phyloP scores from a whole-genome alignment of 2,797 vertebrate species.

The Fistularia tabacaria region DNA sequence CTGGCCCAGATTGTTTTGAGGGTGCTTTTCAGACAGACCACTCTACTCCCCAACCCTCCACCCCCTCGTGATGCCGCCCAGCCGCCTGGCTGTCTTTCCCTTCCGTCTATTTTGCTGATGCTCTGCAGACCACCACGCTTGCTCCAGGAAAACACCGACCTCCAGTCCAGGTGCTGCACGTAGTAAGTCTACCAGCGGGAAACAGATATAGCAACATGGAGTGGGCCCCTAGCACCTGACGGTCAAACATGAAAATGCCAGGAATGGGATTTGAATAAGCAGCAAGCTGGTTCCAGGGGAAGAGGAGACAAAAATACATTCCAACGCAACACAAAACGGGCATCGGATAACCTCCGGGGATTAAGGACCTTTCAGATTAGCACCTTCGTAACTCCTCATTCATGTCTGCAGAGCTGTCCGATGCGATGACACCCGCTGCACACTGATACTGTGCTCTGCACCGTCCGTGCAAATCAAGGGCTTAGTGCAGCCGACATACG shows the following conservation, averaged over 20 bases:
- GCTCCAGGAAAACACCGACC: too few relatives aligned
- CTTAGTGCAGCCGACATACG: too few relatives aligned
- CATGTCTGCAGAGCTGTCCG: too few relatives aligned
- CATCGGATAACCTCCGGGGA: slow-evolving; percentile 32
- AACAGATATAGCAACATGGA: slow-evolving; percentile 22
- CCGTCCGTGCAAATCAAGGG: too few relatives aligned
- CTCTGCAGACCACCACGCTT: slow-evolving; percentile 49
- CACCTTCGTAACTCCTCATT: too few relatives aligned
- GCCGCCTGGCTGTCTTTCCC: slow-evolving; percentile 53
- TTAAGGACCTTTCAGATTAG: too few relatives aligned
- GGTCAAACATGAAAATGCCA: too few relatives aligned
- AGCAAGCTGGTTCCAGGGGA: slow-evolving; percentile 61
- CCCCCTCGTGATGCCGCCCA: slow-evolving; percentile 41
- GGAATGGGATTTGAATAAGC: slow-evolving; percentile 38
- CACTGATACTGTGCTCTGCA: too few relatives aligned
- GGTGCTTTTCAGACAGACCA: slow-evolving; percentile 62
- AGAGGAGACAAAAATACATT: slow-evolving; percentile 79
- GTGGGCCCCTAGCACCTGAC: slow-evolving; percentile 3
- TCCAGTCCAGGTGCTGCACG: slow-evolving; percentile 37
- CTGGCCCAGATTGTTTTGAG: slow-evolving; percentile 67
- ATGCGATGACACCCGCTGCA: too few relatives aligned
- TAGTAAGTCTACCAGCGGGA: slow-evolving; percentile 16
- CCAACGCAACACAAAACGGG: slow-evolving; percentile 62
- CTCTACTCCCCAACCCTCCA: slow-evolving; percentile 26
- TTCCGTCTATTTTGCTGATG: slow-evolving; percentile 64